Evolutionary conservation across 1,140 invertebrate species (phyloP), one percentile per base, ranked within the genome.

Genomic region (Ceratosolen solmsi): DNA sequence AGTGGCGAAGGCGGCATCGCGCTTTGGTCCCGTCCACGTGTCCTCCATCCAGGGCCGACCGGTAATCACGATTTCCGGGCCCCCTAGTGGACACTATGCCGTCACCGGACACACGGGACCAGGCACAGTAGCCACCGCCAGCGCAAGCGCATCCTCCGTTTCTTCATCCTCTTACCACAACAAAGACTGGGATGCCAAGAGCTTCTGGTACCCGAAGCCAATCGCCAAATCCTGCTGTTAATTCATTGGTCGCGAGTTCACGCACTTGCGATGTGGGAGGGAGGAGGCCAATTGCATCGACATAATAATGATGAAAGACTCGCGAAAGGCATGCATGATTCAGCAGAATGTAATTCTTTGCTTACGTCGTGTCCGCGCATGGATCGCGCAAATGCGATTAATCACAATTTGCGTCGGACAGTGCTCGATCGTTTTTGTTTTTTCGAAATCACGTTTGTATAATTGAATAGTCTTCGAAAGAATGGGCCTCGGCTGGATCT

Each of bases 81-180:
- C 76, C 9, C 49, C 54, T 4, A 70, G 71, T 1, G 41, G 49
- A 25, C 63, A 13, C 33, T 25, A 46, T 30, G 30, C 88, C n/a
- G n/a, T n/a, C n/a, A n/a, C n/a, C 25, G 90, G 90, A 58, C 91
- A 89, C 51, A 90, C 90, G n/a, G 90, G 25, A 7, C 49, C 33
- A 1, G 30, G 54, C 13, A 54, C 56, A 1, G 25, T 20, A n/a
- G 11, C 76, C 27, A 51, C 56, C 2, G 20, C 71, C 20, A 65
- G 41, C 22, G 51, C 71, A 0, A 1, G 5, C 30, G 11, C 71
- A 0, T 11, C 38, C 27, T 49, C 79, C n/a, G 0, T 17, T 0
- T 49, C 38, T 22, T 33, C 71, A 0, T 65, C 20, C 5, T 27
- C 38, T 20, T 22, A 65, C 17, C 65, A 58, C 88, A 75, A 89